phyloP scores from a whole-genome alignment of 1,140 invertebrate species.

The Anoplophora glabripennis region DNA sequence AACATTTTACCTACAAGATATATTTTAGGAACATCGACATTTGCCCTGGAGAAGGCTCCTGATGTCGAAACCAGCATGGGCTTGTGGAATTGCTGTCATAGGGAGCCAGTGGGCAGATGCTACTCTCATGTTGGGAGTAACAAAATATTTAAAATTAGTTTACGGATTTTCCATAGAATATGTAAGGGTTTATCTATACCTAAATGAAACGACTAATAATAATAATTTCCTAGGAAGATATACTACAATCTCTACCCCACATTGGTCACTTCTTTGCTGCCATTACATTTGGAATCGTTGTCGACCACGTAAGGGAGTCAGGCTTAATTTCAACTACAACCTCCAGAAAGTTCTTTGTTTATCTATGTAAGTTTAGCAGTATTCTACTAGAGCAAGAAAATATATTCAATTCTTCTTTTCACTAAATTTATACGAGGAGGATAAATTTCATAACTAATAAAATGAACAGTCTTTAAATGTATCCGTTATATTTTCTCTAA shows the following conservation, averaged over 20 bases:
- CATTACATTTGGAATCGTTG: slow-evolving; percentile 56
- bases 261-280: slow-evolving; percentile 60
- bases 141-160: slow-evolving; percentile 59
- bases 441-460: too few species aligned
- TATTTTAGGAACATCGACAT: slow-evolving; percentile 41
- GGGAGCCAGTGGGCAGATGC: slow-evolving; percentile 62
- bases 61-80: slow-evolving; percentile 58
- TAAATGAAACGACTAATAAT: not conserved
- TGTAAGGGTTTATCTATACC: slow-evolving; percentile 44
- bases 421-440: too few species aligned
- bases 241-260: slow-evolving; percentile 57
- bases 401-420: too few species aligned
- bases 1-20: too few species aligned
- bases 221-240: slow-evolving; percentile 51
- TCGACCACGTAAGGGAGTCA: slow-evolving; percentile 56
- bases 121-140: slow-evolving; percentile 58
- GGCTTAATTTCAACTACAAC: slow-evolving; percentile 59
- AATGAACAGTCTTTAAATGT: too few species aligned
- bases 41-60: slow-evolving; percentile 58
- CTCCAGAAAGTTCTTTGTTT: slow-evolving; percentile 58
- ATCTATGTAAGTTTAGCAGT: slow-evolving; percentile 58
- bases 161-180: slow-evolving; percentile 60
- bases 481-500: too few species aligned
- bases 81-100: slow-evolving; percentile 58
- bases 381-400: too few species aligned